Conservation (phyloP, 2,797 vertebrate genomes). For the Thunnus albacares region DNA sequence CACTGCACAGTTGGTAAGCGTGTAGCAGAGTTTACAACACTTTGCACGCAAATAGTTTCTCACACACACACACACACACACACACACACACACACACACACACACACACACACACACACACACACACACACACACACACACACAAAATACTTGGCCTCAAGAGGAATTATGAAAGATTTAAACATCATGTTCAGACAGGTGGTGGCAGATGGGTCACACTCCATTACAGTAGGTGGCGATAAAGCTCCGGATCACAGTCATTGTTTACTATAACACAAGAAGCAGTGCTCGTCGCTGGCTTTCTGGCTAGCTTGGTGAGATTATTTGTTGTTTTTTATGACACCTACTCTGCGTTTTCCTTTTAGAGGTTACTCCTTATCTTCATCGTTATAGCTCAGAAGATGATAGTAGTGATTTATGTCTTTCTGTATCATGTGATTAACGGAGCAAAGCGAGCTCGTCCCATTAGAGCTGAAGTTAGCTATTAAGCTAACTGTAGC, state of each 20-base stretch:
- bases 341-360: rapidly evolving
- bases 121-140: too few relatives aligned
- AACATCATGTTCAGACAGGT: too few relatives aligned
- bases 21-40: too few relatives aligned
- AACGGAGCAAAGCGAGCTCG: background rate
- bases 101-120: too few relatives aligned
- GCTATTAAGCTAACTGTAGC: constrained; percentile 36
- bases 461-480: constrained; percentile 4
- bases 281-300: background rate
- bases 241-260: rapidly evolving
- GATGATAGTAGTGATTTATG: background rate
- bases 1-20: too few relatives aligned
- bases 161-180: too few relatives aligned
- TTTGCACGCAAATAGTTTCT: too few relatives aligned
- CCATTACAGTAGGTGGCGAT: constrained; percentile 45
- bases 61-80: too few relatives aligned
- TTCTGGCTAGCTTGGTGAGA: constrained; percentile 42
- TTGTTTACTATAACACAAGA: background rate
- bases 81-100: too few relatives aligned
- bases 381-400: background rate
- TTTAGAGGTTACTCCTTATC: rapidly evolving
- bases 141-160: too few relatives aligned
- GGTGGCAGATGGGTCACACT: background rate
- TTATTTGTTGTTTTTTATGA: background rate
- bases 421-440: background rate